Conservation (phyloP, 2,113 vertebrate species). For the Rhabdornis inornatus region DNA sequence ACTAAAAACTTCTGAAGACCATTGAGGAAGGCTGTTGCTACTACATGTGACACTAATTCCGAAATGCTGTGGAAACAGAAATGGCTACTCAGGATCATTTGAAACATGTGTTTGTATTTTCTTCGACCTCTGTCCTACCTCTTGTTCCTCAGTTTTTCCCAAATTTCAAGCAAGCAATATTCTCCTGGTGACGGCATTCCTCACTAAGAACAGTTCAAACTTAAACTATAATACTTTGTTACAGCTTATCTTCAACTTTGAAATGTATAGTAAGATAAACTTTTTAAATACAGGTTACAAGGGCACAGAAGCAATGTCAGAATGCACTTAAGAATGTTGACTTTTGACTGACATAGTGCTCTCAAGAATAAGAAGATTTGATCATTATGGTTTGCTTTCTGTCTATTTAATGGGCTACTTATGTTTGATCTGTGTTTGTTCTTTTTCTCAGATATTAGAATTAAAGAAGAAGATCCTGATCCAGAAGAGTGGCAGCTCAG, state of each 20-base stretch:
- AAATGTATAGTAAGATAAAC: constrained; percentile 35
- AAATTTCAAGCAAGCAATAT: background rate
- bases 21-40: background rate
- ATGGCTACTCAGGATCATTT: background rate
- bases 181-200: background rate
- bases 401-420: constrained; percentile 37
- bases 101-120: background rate
- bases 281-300: constrained; percentile 12
- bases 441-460: constrained; percentile 87
- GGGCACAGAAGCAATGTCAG: background rate
- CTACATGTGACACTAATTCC: background rate
- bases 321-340: constrained; percentile 2
- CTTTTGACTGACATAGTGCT: constrained; percentile 18
- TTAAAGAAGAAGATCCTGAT: constrained; percentile 97
- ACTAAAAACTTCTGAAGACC: background rate
- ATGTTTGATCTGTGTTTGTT: constrained; percentile 50
- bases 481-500: constrained; percentile 96
- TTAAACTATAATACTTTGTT: background rate
- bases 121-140: background rate
- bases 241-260: constrained; percentile 15
- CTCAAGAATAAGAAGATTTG: constrained; percentile 3
- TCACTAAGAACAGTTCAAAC: background rate
- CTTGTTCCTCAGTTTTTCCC: background rate
- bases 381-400: constrained; percentile 36
- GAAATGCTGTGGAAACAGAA: background rate